A percentile compares a stretch with the other conserved stretches of the same genome.
These are phyloP conservation scores for Drosophila atripex DNA, from an alignment of 2,888 invertebrate genomes.

Conservation along the genomic window DNA sequence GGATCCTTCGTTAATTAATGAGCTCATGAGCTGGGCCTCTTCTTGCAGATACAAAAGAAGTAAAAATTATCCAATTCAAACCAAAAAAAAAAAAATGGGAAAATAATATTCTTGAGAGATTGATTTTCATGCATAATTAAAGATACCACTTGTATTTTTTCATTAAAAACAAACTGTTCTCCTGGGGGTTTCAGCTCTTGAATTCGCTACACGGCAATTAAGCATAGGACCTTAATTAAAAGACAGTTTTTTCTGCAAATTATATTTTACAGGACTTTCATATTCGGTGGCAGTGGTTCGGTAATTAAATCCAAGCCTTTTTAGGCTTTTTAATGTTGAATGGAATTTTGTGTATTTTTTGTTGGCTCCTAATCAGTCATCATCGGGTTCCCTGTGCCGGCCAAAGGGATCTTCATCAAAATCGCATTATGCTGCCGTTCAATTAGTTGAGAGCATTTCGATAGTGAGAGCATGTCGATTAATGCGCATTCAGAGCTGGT, in stretches of 20 bases:
- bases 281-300: not conserved
- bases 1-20: conserved; percentile 68
- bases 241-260: not conserved
- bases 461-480: conserved; percentile 57
- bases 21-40: conserved; percentile 11
- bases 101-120: not conserved
- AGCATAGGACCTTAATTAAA: no score
- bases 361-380: conserved; percentile 30
- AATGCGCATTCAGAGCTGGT: conserved; percentile 40
- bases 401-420: conserved; percentile 46
- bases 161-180: not conserved
- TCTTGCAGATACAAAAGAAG: not conserved
- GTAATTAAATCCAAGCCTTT: not conserved
- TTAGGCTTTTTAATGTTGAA: conserved; percentile 1
- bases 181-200: not conserved
- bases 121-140: conserved; percentile 1
- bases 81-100: not conserved
- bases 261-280: not conserved
- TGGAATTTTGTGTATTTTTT: conserved; percentile 1
- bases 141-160: not conserved
- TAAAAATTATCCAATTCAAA: not conserved
- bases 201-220: no score
- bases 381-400: not conserved
- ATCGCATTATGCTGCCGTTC: conserved; percentile 34
- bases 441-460: conserved; percentile 50